Conservation (phyloP, 2,888 invertebrate species). For the Dryobota labecula region DNA sequence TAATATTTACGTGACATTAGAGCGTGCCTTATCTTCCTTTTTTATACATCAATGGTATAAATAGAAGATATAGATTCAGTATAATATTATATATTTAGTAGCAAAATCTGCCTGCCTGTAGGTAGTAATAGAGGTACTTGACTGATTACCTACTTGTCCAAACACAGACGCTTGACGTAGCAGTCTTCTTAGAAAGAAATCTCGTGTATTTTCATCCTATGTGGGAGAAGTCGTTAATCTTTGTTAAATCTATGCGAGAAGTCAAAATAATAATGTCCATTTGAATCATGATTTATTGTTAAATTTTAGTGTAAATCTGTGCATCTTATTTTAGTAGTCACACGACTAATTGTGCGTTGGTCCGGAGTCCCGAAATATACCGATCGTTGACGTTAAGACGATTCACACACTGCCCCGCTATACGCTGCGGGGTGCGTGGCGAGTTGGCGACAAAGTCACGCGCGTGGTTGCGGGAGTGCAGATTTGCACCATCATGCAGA, state of each 20-base stretch:
- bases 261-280: neutral
- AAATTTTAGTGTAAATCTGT: slow-evolving; percentile 47
- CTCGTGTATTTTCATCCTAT: neutral
- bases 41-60: no score
- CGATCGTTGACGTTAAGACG: slow-evolving; percentile 15
- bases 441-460: no score
- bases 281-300: slow-evolving; percentile 18
- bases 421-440: no score
- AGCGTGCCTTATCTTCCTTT: no score
- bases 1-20: no score
- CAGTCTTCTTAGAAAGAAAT: neutral
- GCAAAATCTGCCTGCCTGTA: neutral
- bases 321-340: slow-evolving; percentile 47
- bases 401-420: no score
- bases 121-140: neutral
- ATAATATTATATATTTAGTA: neutral
- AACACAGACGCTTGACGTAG: no score
- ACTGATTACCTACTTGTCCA: neutral
- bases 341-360: slow-evolving; percentile 50
- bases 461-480: no score
- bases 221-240: neutral
- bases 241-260: neutral
- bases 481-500: no score
- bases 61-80: no score
- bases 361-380: slow-evolving; percentile 50